These are phyloP conservation scores for Globia sparganii DNA, from an alignment of 2,888 invertebrate genomes.

Conservation along the genomic window DNA sequence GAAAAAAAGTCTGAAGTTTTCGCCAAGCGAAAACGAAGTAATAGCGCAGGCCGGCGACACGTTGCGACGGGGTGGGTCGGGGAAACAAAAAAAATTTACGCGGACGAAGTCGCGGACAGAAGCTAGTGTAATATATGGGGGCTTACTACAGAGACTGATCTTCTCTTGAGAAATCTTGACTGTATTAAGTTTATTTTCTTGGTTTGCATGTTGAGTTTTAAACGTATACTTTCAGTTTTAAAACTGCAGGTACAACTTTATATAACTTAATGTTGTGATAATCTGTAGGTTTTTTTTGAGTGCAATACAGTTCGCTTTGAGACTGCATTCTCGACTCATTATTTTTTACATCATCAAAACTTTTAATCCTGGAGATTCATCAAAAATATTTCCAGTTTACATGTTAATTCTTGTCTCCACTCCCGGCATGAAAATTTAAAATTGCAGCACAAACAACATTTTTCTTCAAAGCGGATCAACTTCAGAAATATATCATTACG, in stretches of 20 bases:
- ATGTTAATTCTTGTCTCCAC: conserved; percentile 35
- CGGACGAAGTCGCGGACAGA: no score
- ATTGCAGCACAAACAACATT: conserved; percentile 48
- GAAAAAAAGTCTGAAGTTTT: no score
- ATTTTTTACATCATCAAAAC: conserved; percentile 22
- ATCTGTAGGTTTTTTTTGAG: neutral
- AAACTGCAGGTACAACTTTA: neutral
- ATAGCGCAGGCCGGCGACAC: no score
- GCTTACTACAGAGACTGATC: neutral
- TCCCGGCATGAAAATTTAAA: conserved; percentile 20
- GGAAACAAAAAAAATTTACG: no score
- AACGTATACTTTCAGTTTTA: neutral
- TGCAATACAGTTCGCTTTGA: neutral
- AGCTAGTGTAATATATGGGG: no score
- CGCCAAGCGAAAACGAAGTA: no score
- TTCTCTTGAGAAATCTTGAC: neutral
- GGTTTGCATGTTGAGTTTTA: neutral
- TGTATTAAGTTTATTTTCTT: neutral
- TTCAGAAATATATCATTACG: conserved; percentile 53
- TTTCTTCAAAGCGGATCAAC: conserved; percentile 50
- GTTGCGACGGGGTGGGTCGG: no score
- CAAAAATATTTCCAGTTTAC: conserved; percentile 36
- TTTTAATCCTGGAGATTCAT: conserved; percentile 26
- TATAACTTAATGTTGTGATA: no score
- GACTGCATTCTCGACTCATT: conserved; percentile 18